Evolutionary conservation across 2,888 invertebrate species (phyloP).

Genomic region (Epinotia nisella): DNA sequence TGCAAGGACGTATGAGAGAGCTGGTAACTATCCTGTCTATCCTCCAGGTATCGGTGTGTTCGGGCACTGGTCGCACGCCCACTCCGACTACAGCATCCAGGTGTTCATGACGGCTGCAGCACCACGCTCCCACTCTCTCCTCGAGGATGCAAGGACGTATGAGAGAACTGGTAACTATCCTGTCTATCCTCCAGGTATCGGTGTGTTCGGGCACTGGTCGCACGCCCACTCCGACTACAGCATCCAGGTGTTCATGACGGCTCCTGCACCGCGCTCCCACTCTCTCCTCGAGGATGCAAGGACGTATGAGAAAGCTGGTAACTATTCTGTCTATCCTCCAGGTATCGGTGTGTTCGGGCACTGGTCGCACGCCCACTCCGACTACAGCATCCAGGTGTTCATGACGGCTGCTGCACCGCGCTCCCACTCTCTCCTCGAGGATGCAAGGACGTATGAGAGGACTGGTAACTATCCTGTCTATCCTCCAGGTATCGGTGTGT

Average conservation of each 20-base stretch:
- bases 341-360: slow-evolving; percentile 77
- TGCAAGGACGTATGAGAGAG: slow-evolving; percentile 50
- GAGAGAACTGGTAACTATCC: too few relatives aligned
- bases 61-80: too few relatives aligned
- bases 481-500: too few relatives aligned
- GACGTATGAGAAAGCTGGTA: too few relatives aligned
- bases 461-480: slow-evolving; percentile 50
- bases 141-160: too few relatives aligned
- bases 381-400: slow-evolving; percentile 76
- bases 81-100: too few relatives aligned
- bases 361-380: slow-evolving; percentile 68
- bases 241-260: too few relatives aligned
- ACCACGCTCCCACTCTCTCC: too few relatives aligned
- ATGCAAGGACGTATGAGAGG: slow-evolving; percentile 50
- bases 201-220: slow-evolving; percentile 76
- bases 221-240: slow-evolving; percentile 68
- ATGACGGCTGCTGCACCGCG: slow-evolving; percentile 56
- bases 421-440: slow-evolving; percentile 52
- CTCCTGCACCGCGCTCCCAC: too few relatives aligned
- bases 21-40: slow-evolving; percentile 56
- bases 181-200: slow-evolving; percentile 73
- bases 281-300: too few relatives aligned
- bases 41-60: slow-evolving; percentile 69
- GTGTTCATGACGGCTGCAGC: too few relatives aligned
- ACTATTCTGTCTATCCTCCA: too few relatives aligned